Evolutionary conservation across 2,888 invertebrate genomes (phyloP), one percentile per base, ranked within the genome.

Genomic region (Drosophila lacicola): DNA sequence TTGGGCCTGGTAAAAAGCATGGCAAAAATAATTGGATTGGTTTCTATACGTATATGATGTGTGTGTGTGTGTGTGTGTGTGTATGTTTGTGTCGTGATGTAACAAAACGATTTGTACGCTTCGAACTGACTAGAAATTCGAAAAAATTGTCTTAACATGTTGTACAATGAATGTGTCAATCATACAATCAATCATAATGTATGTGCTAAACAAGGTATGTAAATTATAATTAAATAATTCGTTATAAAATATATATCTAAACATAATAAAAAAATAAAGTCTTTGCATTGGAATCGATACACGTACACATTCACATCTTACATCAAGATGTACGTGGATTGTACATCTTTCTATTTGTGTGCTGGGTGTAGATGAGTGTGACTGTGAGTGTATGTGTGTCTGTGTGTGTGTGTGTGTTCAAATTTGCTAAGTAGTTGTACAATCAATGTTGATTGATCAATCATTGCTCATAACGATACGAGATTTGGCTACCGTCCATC

Each of bases 221-320:
- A 65, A 61, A 45, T 49, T 50, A 68, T 61, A 57, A 61, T 53
- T 46, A 67, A 73, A 78, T 57, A 63, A 73, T 72, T 62, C 11
- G 25, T 47, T 74, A 68, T 70, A 72, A 53, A 56, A 56, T 66
- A 61, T 74, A 79, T 67, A 46, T 46, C 44, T 79, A 70, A 70
- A 74, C 75, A 75, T 79, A 80, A 65, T 65, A 57, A 49, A 44
- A 44, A 58, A 73, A 55, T 70, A 74, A 86, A 82, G 87, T 83
- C 87, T 80, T 83, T 82, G 74, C 74, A 82, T 80, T 82, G 86
- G 84, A 86, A 82, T 87, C 66, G 57, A 66, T 67, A 63, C 67
- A 78, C 37, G 57, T 46, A 60, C 50, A 68, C 53, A 72, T 34
- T 44, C 17, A 41, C 39, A 44, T 37, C 62, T 21, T 66, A 49